Evolutionary conservation across 2,888 invertebrate genomes (phyloP), one percentile per base, ranked within the genome.

Genomic region (Drosophila eohydei): DNA sequence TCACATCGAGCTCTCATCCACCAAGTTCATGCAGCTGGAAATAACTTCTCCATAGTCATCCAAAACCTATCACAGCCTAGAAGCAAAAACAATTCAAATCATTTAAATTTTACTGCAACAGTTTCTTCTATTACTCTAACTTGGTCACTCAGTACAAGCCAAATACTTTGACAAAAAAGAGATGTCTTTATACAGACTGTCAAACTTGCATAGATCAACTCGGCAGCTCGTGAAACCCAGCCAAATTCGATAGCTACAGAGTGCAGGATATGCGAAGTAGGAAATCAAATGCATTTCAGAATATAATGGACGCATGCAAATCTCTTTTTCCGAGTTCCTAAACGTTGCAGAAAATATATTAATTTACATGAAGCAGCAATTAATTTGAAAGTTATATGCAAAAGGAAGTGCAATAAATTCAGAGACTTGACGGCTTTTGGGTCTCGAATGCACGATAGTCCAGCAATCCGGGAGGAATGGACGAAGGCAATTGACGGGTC

Each of bases 321-420:
- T 16, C 16, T 16, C 44, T 12, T 11, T 44, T 44, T 4, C 5
- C 26, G 44, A 32, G 7, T n/a, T 16, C 36, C 59, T 67, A 68
- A 72, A 54, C 57, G 54, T 40, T 26, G 66, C 73, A 58, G 69
- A 61, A 76, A 78, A 88, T 79, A 79, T 80, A 86, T 83, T 74
- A 73, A 81, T 85, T 83, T 83, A 78, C 77, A 73, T 69, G 74
- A 61, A 71, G 75, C 71, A 74, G 82, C 79, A 83, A 80, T 83
- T 83, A 81, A 83, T 83, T 83, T 77, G 74, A 78, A 81, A 83
- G 81, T 79, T 79, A 81, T 83, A 72, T 79, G 83, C 81, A 85
- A 72, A 51, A 83, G 83, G 83, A 83, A 83, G 78, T 84, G 82
- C 84, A 80, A 83, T 83, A 84, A 83, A 83, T 83, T 87, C 71